Evolutionary conservation across 1,140 invertebrate species (phyloP), one percentile per base, ranked within the genome.

Genomic region (Bombus balteatus): DNA sequence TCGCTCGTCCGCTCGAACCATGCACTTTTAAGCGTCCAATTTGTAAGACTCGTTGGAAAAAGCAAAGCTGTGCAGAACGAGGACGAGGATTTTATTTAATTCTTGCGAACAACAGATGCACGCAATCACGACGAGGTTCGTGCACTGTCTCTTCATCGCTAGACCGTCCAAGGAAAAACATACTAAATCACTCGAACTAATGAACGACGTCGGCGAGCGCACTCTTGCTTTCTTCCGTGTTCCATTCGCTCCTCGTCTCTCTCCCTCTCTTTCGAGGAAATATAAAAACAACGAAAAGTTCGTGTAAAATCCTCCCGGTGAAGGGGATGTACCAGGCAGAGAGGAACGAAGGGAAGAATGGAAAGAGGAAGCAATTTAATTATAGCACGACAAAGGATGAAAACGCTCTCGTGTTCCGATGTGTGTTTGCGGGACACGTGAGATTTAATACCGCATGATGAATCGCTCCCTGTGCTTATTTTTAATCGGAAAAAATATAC

Each of bases 311-410:
- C 18, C 66, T 57, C 4, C 41, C 28, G 13, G 47, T 8, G 28
- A 28, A 22, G n/a, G 32, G 32, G 32, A 34, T 37, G 43, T 53
- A 18, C 28, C 28, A 18, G 4, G 57, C 5, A n/a, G 62, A 62
- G 53, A 80, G 39, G 53, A 74, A n/a, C 18, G 68, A 74, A 74
- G 57, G 41, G 57, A 59, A 43, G 79, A 78, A 53, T 22, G n/a
- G 28, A n/a, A 37, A 34, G 34, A 66, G 74, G 75, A 62, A 70
- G 74, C 73, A 83, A 83, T 83, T 81, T 81, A 81, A 81, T 81
- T 81, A 72, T 59, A 47, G 65, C 34, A 47, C 68, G 79, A 81
- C 47, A 59, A 73, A 72, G 32, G 68, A 22, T 41, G 25, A 53
- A 32, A 59, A n/a, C 68, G 79, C 34, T 34, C 15, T 41, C 47